Evolutionary conservation across 2,888 invertebrate species (phyloP).

Genomic region (Augochlorella aurata): DNA sequence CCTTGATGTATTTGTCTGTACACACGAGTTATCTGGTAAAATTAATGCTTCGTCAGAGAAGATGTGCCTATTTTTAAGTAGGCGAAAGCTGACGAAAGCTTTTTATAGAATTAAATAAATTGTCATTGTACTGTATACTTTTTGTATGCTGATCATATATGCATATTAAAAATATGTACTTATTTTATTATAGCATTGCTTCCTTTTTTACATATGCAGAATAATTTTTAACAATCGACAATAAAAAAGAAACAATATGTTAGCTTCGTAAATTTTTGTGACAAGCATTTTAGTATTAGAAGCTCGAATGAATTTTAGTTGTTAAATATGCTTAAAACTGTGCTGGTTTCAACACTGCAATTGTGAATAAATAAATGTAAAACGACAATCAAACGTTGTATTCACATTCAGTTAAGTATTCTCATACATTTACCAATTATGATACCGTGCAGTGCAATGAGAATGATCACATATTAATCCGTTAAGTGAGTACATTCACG

Average conservation of each 20-base stretch:
- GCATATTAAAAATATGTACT: slow-evolving; percentile 17
- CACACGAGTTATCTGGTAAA: slow-evolving; percentile 37
- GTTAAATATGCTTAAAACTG: slow-evolving; percentile 54
- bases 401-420: slow-evolving; percentile 33
- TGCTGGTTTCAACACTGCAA: slow-evolving; percentile 42
- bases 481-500: slow-evolving; percentile 25
- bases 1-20: slow-evolving; percentile 58
- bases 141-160: slow-evolving; percentile 8
- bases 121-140: background rate
- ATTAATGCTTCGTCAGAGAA: slow-evolving; percentile 22
- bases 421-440: slow-evolving; percentile 34
- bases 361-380: slow-evolving; percentile 38
- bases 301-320: slow-evolving; percentile 34
- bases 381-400: slow-evolving; percentile 21
- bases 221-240: slow-evolving; percentile 40
- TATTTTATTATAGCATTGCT: slow-evolving; percentile 32
- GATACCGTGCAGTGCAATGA: slow-evolving; percentile 9
- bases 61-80: slow-evolving; percentile 12
- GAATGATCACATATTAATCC: slow-evolving; percentile 25
- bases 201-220: background rate
- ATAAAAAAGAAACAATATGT: slow-evolving; percentile 33
- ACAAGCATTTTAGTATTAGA: slow-evolving; percentile 46
- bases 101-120: background rate
- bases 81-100: background rate
- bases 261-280: slow-evolving; percentile 36